phyloP scores from a whole-genome alignment of 1,140 invertebrate species.

The Chymomyza costata region DNA sequence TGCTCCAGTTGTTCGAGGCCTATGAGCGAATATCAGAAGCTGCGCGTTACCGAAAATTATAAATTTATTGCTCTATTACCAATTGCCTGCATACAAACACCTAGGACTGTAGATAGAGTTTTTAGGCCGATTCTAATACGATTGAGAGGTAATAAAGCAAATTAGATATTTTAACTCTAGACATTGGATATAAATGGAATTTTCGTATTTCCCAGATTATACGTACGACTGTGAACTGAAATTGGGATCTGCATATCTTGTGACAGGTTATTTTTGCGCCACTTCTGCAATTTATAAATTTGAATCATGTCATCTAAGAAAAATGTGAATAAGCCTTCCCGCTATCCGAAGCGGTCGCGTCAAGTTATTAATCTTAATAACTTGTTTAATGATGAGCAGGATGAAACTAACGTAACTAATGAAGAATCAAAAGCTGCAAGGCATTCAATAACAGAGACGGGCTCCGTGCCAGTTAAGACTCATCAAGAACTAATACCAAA shows the following conservation, averaged over 20 bases:
- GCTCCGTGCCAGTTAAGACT: too few species aligned
- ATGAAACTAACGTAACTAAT: too few species aligned
- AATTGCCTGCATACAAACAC: slow-evolving; percentile 29
- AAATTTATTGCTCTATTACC: slow-evolving; percentile 47
- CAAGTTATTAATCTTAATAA: too few species aligned
- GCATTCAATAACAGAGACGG: too few species aligned
- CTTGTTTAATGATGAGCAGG: too few species aligned
- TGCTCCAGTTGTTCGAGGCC: slow-evolving; percentile 53
- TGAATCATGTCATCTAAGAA: slow-evolving; percentile 59
- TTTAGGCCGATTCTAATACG: slow-evolving; percentile 48
- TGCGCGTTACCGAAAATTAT: slow-evolving; percentile 46
- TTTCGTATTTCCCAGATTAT: slow-evolving; percentile 30
- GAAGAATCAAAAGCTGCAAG: too few species aligned
- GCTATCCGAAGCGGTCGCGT: not conserved
- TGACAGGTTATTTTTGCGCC: slow-evolving; percentile 45
- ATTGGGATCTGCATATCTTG: slow-evolving; percentile 44
- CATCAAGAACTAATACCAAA: too few species aligned
- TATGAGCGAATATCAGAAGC: slow-evolving; percentile 64
- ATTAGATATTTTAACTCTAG: not conserved
- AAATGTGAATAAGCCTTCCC: slow-evolving; percentile 15
- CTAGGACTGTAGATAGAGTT: slow-evolving; percentile 18
- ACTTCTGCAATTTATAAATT: slow-evolving; percentile 33
- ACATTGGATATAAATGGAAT: not conserved
- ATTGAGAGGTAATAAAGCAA: slow-evolving; percentile 26
- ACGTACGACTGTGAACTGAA: slow-evolving; percentile 49